Conservation (phyloP, 2,113 vertebrate species). For the Phodopus roborovskii region DNA sequence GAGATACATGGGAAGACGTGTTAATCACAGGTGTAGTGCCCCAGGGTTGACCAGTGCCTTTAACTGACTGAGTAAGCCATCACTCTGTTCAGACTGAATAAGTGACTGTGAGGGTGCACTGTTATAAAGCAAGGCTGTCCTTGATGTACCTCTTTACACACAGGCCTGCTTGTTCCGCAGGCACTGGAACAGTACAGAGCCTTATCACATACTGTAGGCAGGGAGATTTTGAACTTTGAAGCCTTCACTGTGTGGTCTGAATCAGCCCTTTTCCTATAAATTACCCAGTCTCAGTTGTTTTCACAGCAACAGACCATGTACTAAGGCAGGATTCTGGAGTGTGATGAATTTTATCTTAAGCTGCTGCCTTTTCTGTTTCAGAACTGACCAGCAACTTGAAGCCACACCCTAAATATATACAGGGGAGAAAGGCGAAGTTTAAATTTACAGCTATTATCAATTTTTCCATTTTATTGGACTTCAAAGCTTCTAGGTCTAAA, state of each 20-base stretch:
- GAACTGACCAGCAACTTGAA: slow-evolving; percentile 98
- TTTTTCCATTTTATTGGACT: neutral
- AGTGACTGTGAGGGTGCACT: neutral
- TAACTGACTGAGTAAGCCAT: fast-evolving
- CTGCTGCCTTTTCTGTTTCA: slow-evolving; percentile 96
- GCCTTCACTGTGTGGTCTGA: neutral
- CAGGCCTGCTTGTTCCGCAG: neutral
- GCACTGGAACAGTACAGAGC: neutral
- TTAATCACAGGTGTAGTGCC: too few relatives aligned
- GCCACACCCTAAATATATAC: slow-evolving; percentile 91
- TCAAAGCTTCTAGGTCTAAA: slow-evolving; percentile 33
- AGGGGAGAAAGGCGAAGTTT: slow-evolving; percentile 41
- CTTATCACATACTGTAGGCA: neutral
- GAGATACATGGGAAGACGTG: too few relatives aligned
- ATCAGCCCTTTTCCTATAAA: neutral
- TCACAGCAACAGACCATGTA: neutral
- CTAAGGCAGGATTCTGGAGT: neutral
- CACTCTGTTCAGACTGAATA: neutral
- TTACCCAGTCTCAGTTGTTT: neutral
- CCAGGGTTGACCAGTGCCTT: too few relatives aligned
- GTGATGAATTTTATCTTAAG: slow-evolving; percentile 90
- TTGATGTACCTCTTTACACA: fast-evolving
- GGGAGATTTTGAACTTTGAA: too few relatives aligned
- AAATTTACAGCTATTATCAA: neutral
- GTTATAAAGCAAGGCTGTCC: neutral